Evolutionary conservation across 1,140 invertebrate species (phyloP), one percentile per base, ranked within the genome.

Genomic region (Plodia interpunctella): DNA sequence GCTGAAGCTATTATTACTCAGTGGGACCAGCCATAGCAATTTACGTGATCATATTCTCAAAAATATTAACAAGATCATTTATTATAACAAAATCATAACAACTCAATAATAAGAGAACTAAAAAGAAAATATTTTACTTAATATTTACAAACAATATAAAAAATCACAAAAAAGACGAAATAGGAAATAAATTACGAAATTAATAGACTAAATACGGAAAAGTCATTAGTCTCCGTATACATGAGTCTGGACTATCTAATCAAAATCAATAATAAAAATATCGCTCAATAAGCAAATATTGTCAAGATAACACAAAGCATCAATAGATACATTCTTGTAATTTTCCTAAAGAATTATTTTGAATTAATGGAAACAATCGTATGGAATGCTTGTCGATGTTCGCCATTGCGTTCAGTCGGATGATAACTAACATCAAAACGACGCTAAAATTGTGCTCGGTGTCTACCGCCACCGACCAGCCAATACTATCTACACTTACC

Each of bases 1-100:
- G 77, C 76, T 67, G 70, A 84, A 82, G 79, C 79, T 75, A 70
- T 70, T 49, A 69, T 57, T 25, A 25, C 58, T 65, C 55, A 70
- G 58, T 74, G 72, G 69, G 67, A 73, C 70, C 76, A 78, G 78
- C 76, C 73, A 67, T 76, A 76, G 76, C 78, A 63, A 66, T 60
- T 68, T 66, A 65, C 62, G 62, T 53, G 21, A 21, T n/a, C 21
- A 53, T 53, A 53, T 21, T 25, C 21, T 11, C 10, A 20, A 21
- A 53, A 15, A 13, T 53, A 53, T 53, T 0, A 13, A 28, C 51
- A 25, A 25, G 11, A 25, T n/a, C 13, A 53, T 25, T 21, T 10
- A 44, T 6, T 15, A 44, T 15, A 44, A 44, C 13, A n/a, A 15
- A 15, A 44, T 10, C 3, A 44, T 44, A 44, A 44, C 38, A 44